Base-by-base conservation (phyloP, 1,140 invertebrate genomes). In the Mercenaria mercenaria region DNA sequence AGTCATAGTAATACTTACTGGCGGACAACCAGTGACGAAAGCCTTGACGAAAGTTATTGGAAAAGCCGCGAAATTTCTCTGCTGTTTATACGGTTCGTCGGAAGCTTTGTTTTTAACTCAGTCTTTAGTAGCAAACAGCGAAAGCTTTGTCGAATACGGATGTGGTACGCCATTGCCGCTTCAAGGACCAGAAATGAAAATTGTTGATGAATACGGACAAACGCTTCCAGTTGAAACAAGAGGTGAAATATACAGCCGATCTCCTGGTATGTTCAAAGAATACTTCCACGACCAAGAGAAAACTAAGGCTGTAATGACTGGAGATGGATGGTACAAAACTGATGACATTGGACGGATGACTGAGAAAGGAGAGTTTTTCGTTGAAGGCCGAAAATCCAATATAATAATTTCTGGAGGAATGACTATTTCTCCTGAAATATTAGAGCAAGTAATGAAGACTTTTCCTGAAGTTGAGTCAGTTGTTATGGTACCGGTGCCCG, bases 301-400 rank as follows among this genome's bases (percentile, higher is more conserved):
- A 23, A 91, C 72, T 18, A 82, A 32, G 11, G 39, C 64, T 74
- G 52, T 56, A 1, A 74, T 90, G 26, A 74, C 89, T 6, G 26
- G 23, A 47, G 80, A 85, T n/a, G 86, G 84, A 11, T 93, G 92
- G 92, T 91, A 64, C 61, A 69, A 80, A 34, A 91, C 89, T 0
- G 92, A 89, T 10, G 92, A 93, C 74, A 32, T 79, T 15, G 92
- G 86, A 8, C 64, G 50, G 20, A 61, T 89, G 18, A 90, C 59
- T 1, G 84, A 89, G 1, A 50, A 89, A 23, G 85, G 82, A 2
- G 84, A 81, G 29, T 32, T 91, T 32, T 52, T 90, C 41, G 85
- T 90, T 52, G 26, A n/a, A n/a, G n/a, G n/a, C n/a, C n/a, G n/a
- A n/a, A n/a, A n/a, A n/a, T n/a, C n/a, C n/a, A n/a, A n/a, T n/a